Base-by-base conservation (phyloP, 2,113 vertebrate genomes). In the Cichladusa arquata region DNA sequence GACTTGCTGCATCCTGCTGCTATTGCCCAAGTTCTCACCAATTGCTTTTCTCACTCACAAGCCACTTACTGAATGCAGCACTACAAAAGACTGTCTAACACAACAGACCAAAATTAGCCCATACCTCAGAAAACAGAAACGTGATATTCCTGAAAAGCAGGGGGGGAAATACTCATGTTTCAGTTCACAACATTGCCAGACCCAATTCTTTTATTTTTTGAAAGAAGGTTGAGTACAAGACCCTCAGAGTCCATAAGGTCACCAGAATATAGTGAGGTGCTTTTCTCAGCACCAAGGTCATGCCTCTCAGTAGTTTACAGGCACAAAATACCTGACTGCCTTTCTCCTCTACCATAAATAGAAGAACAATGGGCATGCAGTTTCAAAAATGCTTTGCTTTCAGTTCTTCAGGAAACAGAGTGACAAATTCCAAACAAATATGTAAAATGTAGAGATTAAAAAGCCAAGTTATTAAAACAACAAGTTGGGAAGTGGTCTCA, bases 301-400 rank as follows among this genome's bases (percentile, higher is more conserved):
- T 26, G 76, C 0, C n/a, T 77, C 19, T 24, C 18, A 81, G 56
- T 24, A 47, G 18, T 71, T 47, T 33, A n/a, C 33, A 51, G 33
- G 36, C 33, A 66, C n/a, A 42, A 51, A 48, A 44, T 23, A 26
- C 19, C 44, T 9, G 31, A 14, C 11, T 11, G 13, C 29, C 60
- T 78, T 77, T 71, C 38, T 91, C 42, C 42, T 88, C 42, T 54
- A 38, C 34, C 42, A 54, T 34, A 58, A 74, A 67, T 23, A 47
- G 0, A 79, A 13, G 7, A 70, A 58, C 15, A 33, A 12, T 31
- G 15, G 12, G 7, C 11, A 20, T 4, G 4, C 0, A 16, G 22
- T 48, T 83, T 70, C n/a, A 81, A 67, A 85, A 74, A 28, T 1
- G 2, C 17, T 87, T 74, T 5, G 0, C 15, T 92, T 38, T 66